phyloP scores from a whole-genome alignment of 2,113 vertebrate genomes.

The Hemicordylus capensis region DNA sequence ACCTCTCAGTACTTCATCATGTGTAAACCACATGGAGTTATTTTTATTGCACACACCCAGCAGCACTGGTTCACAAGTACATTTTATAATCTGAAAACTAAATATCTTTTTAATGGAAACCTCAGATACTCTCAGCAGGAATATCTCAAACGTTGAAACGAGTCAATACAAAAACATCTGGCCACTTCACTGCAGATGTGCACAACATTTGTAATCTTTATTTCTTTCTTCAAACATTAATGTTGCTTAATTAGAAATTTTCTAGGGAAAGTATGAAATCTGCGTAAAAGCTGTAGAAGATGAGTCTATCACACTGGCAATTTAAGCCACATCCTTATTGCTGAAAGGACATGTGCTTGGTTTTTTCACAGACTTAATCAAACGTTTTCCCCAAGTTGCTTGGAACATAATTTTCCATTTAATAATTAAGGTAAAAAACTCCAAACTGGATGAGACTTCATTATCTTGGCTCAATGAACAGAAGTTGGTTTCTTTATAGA shows the following conservation, averaged over 20 bases:
- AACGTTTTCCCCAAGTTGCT: background rate
- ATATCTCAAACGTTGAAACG: conserved; percentile 40
- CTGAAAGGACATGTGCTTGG: conserved; percentile 53
- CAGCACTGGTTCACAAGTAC: background rate
- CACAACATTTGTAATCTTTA: conserved; percentile 63
- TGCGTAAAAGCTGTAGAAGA: conserved; percentile 68
- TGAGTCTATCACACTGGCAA: conserved; percentile 66
- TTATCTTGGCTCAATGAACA: background rate
- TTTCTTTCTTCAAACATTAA: conserved; percentile 67
- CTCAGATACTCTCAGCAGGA: conserved; percentile 27
- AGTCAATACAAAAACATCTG: conserved; percentile 49
- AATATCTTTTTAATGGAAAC: conserved; percentile 4
- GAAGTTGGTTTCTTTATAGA: background rate
- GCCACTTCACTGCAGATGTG: conserved; percentile 55
- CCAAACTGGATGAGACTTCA: background rate
- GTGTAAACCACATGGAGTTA: background rate
- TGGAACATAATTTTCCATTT: background rate
- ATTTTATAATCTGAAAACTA: background rate
- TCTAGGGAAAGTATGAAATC: conserved; percentile 68
- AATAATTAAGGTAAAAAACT: background rate
- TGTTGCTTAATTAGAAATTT: conserved; percentile 67
- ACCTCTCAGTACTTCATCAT: background rate
- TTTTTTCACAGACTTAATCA: conserved; percentile 54
- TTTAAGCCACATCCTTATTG: conserved; percentile 61
- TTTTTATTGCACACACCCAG: background rate